phyloP scores from a whole-genome alignment of 2,888 invertebrate species.

The Phyllotreta cruciferae region DNA sequence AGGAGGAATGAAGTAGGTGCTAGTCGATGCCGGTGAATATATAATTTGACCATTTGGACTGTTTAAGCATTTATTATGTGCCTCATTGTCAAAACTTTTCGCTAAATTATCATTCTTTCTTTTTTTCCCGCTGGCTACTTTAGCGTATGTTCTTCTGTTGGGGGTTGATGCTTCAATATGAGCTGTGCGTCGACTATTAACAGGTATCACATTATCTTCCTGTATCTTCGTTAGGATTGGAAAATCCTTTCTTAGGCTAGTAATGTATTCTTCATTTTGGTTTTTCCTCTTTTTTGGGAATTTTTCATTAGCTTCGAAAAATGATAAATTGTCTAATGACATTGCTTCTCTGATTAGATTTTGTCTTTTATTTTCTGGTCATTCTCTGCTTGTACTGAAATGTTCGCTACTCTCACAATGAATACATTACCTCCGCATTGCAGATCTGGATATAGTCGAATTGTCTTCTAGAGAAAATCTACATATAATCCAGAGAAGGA shows the following conservation, averaged over 20 bases:
- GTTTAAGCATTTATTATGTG: too few species aligned
- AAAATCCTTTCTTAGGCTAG: neutral
- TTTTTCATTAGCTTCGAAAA: constrained; percentile 9
- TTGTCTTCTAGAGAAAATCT: constrained; percentile 4
- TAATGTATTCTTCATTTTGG: neutral
- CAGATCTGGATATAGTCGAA: constrained; percentile 1
- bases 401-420: constrained; percentile 11
- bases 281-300: constrained; percentile 10
- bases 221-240: neutral
- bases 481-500: constrained; percentile 13
- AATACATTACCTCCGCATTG: constrained; percentile 14
- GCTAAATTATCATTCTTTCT: too few species aligned
- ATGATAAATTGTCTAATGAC: constrained; percentile 14
- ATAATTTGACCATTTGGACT: too few species aligned
- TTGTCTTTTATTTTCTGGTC: constrained; percentile 17
- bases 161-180: too few species aligned
- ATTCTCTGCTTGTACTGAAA: neutral
- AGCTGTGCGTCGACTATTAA: neutral
- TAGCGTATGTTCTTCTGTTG: too few species aligned
- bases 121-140: too few species aligned
- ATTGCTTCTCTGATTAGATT: constrained; percentile 7
- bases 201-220: neutral
- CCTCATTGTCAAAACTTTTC: too few species aligned
- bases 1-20: too few species aligned
- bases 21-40: too few species aligned